phyloP scores from a whole-genome alignment of 2,797 vertebrate genomes.

The Pangasius mekongensis region DNA sequence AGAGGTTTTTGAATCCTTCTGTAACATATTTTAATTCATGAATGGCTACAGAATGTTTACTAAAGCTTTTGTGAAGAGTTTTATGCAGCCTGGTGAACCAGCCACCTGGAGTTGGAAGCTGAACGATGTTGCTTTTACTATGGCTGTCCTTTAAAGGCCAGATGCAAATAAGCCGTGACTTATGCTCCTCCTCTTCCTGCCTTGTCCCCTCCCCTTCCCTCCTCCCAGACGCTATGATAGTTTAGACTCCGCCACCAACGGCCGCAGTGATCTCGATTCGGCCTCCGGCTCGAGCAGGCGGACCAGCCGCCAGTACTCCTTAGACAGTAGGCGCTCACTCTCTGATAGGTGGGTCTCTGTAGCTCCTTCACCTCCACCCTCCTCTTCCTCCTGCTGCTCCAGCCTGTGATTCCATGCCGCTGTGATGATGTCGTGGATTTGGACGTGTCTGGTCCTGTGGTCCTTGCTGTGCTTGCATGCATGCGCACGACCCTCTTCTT shows the following conservation, averaged over 20 bases:
- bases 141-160: conserved; percentile 57
- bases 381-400: conserved; percentile 67
- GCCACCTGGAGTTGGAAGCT: conserved; percentile 49
- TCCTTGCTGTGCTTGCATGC: conserved; percentile 84
- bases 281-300: conserved; percentile 90
- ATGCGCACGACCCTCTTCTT: conserved; percentile 75
- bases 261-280: conserved; percentile 92
- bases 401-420: conserved; percentile 82
- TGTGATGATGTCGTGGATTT: conserved; percentile 76
- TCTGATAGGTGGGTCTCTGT: conserved; percentile 87
- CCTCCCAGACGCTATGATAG: conserved; percentile 92
- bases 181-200: conserved; percentile 78
- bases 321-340: conserved; percentile 92
- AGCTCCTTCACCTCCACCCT: conserved; percentile 49
- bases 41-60: conserved; percentile 25
- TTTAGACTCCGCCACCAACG: conserved; percentile 91
- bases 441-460: conserved; percentile 81
- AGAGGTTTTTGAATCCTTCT: not conserved
- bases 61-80: conserved; percentile 36
- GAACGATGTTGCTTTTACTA: conserved; percentile 29
- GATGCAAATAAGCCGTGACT: conserved; percentile 72
- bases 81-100: conserved; percentile 55
- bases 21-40: not conserved
- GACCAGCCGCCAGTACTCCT: conserved; percentile 90
- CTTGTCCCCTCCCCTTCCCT: conserved; percentile 75